Evolutionary conservation across 2,113 vertebrate species (phyloP).

Genomic region (Mesembrinibis cayennensis): DNA sequence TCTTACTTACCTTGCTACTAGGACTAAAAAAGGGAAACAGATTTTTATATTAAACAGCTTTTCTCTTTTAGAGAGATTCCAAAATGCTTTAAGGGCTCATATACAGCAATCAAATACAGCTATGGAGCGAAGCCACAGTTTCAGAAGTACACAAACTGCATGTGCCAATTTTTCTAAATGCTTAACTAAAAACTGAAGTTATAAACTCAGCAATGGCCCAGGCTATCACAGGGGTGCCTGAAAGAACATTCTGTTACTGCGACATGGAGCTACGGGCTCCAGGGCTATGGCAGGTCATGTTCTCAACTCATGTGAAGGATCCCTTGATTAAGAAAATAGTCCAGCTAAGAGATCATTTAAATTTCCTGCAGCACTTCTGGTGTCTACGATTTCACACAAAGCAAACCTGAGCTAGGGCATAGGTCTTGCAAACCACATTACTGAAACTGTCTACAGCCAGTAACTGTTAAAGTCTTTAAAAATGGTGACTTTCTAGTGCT

Average conservation of each 20-base stretch:
- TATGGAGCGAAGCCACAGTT: neutral
- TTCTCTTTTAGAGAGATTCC: neutral
- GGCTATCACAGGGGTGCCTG: neutral
- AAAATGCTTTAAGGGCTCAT: neutral
- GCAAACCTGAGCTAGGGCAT: neutral
- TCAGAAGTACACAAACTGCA: neutral
- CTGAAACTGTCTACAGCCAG: neutral
- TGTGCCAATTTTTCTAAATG: neutral
- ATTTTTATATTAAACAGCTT: slow-evolving; percentile 7
- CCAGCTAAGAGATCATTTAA: neutral
- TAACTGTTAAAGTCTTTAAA: neutral
- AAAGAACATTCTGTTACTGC: neutral
- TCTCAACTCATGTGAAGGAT: neutral
- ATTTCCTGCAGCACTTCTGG: neutral
- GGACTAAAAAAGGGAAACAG: neutral
- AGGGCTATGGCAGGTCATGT: neutral
- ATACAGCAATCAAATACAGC: neutral
- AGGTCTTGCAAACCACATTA: neutral
- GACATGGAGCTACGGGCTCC: neutral
- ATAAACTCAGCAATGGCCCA: neutral
- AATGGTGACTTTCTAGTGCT: neutral
- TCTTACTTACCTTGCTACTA: slow-evolving; percentile 12
- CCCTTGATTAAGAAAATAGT: neutral
- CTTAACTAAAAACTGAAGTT: neutral
- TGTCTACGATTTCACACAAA: neutral